Evolutionary conservation across 2,888 invertebrate genomes (phyloP).

Genomic region (Laothoe populi): DNA sequence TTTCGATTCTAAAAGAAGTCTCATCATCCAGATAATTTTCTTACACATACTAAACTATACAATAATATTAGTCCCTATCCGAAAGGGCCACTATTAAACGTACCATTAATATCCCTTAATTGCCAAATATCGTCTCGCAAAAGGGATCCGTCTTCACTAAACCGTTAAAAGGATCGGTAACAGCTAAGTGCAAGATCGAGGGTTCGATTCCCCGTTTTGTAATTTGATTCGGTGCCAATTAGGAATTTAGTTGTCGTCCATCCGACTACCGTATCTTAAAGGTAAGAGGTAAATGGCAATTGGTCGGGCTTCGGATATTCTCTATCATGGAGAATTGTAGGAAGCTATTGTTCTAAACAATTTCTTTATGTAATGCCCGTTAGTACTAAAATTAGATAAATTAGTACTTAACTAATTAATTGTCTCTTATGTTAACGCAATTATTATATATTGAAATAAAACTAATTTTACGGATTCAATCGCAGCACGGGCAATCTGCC

Average conservation of each 20-base stretch:
- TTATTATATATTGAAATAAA: no score
- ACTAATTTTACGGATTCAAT: no score
- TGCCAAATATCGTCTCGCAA: constrained; percentile 77
- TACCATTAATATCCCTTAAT: constrained; percentile 68
- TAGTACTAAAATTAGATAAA: no score
- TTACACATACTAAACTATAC: background rate
- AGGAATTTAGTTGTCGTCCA: constrained; percentile 66
- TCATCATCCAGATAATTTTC: no score
- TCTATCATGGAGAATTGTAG: background rate
- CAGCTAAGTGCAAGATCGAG: constrained; percentile 79
- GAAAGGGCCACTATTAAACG: constrained; percentile 25
- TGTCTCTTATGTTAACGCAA: no score
- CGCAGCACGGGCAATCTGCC: no score
- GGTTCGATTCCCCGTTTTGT: constrained; percentile 81
- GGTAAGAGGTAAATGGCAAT: constrained; percentile 57
- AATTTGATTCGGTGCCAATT: constrained; percentile 82
- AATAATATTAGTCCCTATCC: constrained; percentile 2
- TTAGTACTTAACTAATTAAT: no score
- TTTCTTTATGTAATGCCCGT: no score
- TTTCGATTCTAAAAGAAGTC: no score
- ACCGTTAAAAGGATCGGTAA: constrained; percentile 82
- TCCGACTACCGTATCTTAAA: constrained; percentile 61
- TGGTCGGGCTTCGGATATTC: constrained; percentile 41
- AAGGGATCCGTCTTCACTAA: constrained; percentile 79
- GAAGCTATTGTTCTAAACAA: no score